phyloP scores from a whole-genome alignment of 2,113 vertebrate genomes.

The Choloepus hoffmanni region DNA sequence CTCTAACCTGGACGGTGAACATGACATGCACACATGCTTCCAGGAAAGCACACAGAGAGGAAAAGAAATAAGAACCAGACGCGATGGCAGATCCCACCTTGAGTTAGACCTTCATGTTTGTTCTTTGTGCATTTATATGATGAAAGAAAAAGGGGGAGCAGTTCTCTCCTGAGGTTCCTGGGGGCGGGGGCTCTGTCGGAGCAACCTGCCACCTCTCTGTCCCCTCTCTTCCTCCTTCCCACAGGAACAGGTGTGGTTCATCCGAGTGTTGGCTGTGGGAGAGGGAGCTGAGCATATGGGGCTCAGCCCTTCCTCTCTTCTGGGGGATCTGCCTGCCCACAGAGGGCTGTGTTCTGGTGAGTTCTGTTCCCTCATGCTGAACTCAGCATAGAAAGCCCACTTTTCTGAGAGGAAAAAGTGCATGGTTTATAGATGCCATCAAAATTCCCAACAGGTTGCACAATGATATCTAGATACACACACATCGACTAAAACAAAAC shows the following conservation, averaged over 20 bases:
- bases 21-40: background rate
- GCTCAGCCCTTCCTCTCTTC: background rate
- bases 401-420: background rate
- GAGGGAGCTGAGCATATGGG: too few relatives aligned
- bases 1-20: background rate
- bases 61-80: background rate
- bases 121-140: background rate
- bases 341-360: background rate
- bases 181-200: background rate
- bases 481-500: background rate
- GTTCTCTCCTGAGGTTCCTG: too few relatives aligned
- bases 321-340: background rate
- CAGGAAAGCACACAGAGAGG: background rate
- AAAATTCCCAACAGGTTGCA: background rate
- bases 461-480: background rate
- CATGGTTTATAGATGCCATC: background rate
- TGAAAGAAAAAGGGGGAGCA: background rate
- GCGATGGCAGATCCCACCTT: too few relatives aligned
- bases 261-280: too few relatives aligned
- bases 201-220: background rate
- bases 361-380: background rate
- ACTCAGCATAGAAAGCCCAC: background rate
- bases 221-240: background rate
- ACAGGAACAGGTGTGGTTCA: background rate
- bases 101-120: accelerated